A percentile compares a stretch with the other conserved stretches of the same genome.
Evolutionary conservation across 2,797 vertebrate genomes (phyloP).

Genomic region (Anguilla marmorata): DNA sequence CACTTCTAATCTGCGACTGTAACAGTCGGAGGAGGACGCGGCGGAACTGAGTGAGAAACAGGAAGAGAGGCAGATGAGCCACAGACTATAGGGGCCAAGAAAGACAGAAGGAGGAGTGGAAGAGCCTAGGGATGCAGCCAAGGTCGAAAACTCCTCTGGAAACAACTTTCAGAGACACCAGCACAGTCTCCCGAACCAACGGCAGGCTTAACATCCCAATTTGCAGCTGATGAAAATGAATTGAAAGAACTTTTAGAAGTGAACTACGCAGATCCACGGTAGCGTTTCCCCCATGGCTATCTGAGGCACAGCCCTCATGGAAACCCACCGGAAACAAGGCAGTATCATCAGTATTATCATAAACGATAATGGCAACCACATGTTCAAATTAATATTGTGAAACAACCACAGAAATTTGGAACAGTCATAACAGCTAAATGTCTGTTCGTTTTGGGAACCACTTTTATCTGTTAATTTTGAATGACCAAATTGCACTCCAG

Average conservation of each 20-base stretch:
- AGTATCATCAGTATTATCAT: background rate
- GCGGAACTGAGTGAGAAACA: constrained; percentile 16
- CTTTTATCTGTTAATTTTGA: background rate
- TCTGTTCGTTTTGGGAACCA: background rate
- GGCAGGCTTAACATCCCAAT: background rate
- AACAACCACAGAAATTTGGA: background rate
- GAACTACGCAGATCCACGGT: background rate
- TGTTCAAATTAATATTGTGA: background rate
- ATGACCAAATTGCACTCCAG: background rate
- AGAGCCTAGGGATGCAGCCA: background rate
- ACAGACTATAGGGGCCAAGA: constrained; percentile 12
- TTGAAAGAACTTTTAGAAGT: background rate
- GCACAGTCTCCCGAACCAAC: background rate
- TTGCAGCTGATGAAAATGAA: background rate
- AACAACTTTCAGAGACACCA: background rate
- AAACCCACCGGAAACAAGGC: background rate
- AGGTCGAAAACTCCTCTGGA: background rate
- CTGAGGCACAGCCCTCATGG: background rate
- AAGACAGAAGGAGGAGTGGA: background rate
- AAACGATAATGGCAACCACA: background rate
- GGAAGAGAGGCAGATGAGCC: constrained; percentile 32
- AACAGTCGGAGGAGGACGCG: background rate
- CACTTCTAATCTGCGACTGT: background rate
- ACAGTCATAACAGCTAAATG: background rate
- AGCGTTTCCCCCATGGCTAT: background rate